Percentiles rank a stretch among this genome's conserved stretches.
Conservation (phyloP, 2,113 vertebrate genomes). For the Prietella phreatophila region DNA sequence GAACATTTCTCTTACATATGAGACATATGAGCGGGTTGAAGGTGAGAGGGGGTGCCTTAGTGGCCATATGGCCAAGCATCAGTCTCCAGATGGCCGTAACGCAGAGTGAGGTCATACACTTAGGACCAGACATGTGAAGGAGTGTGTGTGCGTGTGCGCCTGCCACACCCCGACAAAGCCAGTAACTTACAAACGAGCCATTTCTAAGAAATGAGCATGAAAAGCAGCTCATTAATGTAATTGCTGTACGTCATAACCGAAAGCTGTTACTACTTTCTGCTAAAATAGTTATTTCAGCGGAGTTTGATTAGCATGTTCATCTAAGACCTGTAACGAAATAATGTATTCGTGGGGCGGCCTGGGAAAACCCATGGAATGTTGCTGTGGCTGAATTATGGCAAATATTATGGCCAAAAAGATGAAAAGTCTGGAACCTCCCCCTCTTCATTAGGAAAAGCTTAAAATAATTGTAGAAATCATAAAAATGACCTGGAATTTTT, state of each 20-base stretch:
- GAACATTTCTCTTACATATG: conserved; percentile 32
- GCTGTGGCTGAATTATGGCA: background rate
- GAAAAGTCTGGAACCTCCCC: background rate
- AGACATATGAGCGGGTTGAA: background rate
- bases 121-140: conserved; percentile 27
- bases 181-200: background rate
- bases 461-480: background rate
- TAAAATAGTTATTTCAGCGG: background rate
- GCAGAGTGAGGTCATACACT: conserved; percentile 48
- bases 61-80: conserved; percentile 51
- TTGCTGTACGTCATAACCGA: background rate
- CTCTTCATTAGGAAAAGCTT: background rate
- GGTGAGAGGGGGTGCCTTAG: conserved; percentile 3
- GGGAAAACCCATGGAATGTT: background rate
- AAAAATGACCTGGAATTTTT: background rate
- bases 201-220: background rate
- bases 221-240: conserved; percentile 3
- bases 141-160: conserved; percentile 2
- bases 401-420: background rate
- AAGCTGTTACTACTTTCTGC: background rate
- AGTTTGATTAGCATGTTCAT: background rate
- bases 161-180: conserved; percentile 27
- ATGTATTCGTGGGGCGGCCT: too few species aligned
- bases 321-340: background rate
- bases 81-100: conserved; percentile 52